Base-by-base conservation (phyloP, 2,113 vertebrate genomes). In the Catharus bicknelli region DNA sequence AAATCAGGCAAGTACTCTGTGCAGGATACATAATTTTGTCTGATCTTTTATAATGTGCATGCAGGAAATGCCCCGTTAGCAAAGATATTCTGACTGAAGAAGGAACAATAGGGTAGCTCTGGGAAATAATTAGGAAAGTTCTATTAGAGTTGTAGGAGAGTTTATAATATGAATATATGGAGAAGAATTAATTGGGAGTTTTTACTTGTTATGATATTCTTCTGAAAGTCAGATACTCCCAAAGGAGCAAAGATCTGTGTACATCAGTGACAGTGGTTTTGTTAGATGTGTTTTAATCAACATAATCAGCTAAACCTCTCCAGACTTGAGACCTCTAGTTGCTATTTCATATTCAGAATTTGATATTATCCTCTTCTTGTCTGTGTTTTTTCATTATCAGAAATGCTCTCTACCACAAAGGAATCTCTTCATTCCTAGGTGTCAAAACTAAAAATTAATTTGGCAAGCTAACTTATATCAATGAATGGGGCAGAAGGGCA, bases 81-180 rank as follows among this genome's bases (percentile, higher is more conserved):
- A 94, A 95, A 79, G 42, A 73, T 58, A 22, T 93, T 51, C 94
- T 94, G 58, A 5, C 62, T 94, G 77, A 86, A 81, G 62, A 55
- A 70, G 32, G 36, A 96, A 94, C 89, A 96, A 86, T 80, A 77
- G 38, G 7, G 50, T 77, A 82, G 84, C 42, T 93, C 76, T 93
- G 86, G 86, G 59, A 96, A 93, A 90, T 90, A 83, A 70, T 93
- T 77, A 78, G 45, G 17, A 88, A 73, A 73, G 32, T 83, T 90
- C 54, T 77, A 32, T 61, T 43, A 40, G 64, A 79, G 66, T 36
- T 63, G 11, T 73, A 82, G 48, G 64, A 93, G 27, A 61, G 11
- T 9, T 72, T 76, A 47, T 48, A 80, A 63, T 1, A 17, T 92
- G 82, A 86, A 50, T 84, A 53, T 40, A 54, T 16, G 4, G 54